Conservation (phyloP, 2,113 vertebrate species). For the Nothoprocta pentlandii region DNA sequence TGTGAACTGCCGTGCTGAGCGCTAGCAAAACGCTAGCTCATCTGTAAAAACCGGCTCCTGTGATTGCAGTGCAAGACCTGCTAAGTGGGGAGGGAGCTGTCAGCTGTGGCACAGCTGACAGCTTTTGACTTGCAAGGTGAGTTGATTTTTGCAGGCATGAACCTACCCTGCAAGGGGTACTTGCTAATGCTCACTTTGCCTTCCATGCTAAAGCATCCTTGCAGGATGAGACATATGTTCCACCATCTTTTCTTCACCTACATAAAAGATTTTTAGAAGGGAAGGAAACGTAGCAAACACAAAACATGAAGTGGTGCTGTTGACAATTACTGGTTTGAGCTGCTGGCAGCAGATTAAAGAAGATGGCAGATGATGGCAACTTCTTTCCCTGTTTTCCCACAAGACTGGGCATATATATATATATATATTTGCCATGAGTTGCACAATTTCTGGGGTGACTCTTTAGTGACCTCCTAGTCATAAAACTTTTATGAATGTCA, state of each 20-base stretch:
- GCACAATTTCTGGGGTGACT: neutral
- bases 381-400: conserved; percentile 36
- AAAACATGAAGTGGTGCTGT: conserved; percentile 1
- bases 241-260: neutral
- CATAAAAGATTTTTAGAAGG: conserved; percentile 4
- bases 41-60: neutral
- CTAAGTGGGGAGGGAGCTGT: neutral
- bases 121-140: neutral
- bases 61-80: neutral
- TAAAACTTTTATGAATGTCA: conserved; percentile 3
- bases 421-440: neutral
- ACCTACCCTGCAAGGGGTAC: neutral
- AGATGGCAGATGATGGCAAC: neutral
- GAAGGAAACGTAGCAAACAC: conserved; percentile 47
- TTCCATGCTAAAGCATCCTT: neutral
- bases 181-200: neutral
- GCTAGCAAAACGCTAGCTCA: neutral
- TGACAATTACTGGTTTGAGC: conserved; percentile 42
- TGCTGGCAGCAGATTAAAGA: conserved; percentile 60
- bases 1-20: fast-evolving
- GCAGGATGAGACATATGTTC: neutral
- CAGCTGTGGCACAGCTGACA: neutral
- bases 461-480: neutral
- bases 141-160: neutral
- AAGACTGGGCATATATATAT: neutral